Evolutionary conservation across 2,797 vertebrate genomes (phyloP).

Genomic region (Gallinago nigripennis): DNA sequence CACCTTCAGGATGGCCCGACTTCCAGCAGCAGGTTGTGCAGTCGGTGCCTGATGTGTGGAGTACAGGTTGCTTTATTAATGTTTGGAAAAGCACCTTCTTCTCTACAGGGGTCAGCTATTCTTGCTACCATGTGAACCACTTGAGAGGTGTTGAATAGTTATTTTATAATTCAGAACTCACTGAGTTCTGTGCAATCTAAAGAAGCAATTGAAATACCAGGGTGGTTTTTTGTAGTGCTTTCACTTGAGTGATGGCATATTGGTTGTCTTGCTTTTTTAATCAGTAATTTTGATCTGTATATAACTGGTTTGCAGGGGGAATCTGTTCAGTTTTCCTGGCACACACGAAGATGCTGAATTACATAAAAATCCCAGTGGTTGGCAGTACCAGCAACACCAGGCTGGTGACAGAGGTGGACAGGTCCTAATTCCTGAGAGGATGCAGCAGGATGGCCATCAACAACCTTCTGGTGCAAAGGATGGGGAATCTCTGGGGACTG

Average conservation of each 20-base stretch:
- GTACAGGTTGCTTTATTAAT: not conserved
- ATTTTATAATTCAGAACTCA: not conserved
- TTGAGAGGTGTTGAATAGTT: not conserved
- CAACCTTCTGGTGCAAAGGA: not conserved
- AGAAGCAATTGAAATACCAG: not conserved
- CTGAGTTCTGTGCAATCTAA: not conserved
- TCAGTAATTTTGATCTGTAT: not conserved
- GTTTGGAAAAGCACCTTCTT: not conserved
- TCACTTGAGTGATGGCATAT: not conserved
- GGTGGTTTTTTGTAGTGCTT: not conserved
- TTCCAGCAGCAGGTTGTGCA: not conserved
- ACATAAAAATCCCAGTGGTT: not conserved
- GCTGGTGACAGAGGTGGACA: constrained; percentile 62
- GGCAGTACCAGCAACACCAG: constrained; percentile 55
- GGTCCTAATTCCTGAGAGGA: not conserved
- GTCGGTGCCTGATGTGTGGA: not conserved
- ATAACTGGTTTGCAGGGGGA: constrained; percentile 77
- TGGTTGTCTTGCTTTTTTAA: not conserved
- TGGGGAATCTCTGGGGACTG: constrained; percentile 51
- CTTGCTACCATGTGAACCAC: not conserved
- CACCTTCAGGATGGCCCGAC: not conserved
- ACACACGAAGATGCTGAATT: constrained; percentile 63
- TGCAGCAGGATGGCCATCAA: constrained; percentile 13
- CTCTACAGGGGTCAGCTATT: not conserved
- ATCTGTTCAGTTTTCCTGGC: constrained; percentile 75